phyloP scores from a whole-genome alignment of 2,888 invertebrate genomes.

The Drosophila meridionalis region DNA sequence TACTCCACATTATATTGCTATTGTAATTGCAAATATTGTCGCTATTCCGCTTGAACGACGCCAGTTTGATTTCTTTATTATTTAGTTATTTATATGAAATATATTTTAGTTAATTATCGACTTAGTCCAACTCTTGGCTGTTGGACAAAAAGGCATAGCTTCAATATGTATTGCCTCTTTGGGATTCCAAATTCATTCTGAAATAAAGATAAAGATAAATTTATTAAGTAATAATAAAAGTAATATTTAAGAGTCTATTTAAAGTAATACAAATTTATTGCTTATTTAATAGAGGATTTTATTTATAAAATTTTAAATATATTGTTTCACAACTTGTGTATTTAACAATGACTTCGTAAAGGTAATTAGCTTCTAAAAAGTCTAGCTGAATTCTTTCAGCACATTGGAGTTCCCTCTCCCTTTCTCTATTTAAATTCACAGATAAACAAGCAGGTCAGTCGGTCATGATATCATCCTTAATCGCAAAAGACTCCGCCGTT shows the following conservation, averaged over 20 bases:
- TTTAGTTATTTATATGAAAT: not conserved
- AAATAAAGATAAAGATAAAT: slow-evolving; percentile 3
- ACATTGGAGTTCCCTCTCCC: not conserved
- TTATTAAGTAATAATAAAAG: not conserved
- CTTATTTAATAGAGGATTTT: not conserved
- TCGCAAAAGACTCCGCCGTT: not conserved
- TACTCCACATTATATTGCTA: slow-evolving; percentile 84
- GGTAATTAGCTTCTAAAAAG: not conserved
- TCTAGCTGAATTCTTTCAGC: not conserved
- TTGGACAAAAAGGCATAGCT: slow-evolving; percentile 27
- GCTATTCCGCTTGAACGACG: slow-evolving; percentile 64
- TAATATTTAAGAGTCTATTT: not conserved
- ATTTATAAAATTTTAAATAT: not conserved
- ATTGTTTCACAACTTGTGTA: not conserved
- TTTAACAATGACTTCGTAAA: too few species aligned
- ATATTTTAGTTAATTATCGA: slow-evolving; percentile 4
- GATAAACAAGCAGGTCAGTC: not conserved
- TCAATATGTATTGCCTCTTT: not conserved
- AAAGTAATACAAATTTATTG: not conserved
- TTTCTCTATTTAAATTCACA: not conserved
- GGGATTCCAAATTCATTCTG: slow-evolving; percentile 13
- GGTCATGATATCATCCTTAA: not conserved
- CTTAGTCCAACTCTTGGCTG: not conserved
- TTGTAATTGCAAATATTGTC: slow-evolving; percentile 69
- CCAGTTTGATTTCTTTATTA: slow-evolving; percentile 65